phyloP scores from a whole-genome alignment of 2,113 vertebrate genomes.

The Mesembrinibis cayennensis region DNA sequence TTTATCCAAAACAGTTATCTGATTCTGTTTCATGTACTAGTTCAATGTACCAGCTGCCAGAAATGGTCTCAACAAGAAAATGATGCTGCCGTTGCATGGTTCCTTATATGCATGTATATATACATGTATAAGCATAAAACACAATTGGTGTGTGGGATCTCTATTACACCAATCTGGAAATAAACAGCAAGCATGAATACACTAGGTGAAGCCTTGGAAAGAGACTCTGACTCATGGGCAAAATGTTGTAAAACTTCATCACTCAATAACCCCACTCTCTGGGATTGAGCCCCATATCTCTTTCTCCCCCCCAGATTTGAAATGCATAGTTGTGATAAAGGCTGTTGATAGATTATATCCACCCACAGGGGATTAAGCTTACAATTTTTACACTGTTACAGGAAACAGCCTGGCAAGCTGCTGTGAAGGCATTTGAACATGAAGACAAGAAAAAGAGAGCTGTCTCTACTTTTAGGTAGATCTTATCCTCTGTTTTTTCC shows the following conservation, averaged over 20 bases:
- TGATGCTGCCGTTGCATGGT: too few species aligned
- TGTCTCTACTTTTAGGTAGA: neutral
- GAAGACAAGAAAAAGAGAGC: neutral
- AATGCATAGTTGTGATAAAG: neutral
- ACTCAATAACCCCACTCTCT: neutral
- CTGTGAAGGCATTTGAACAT: neutral
- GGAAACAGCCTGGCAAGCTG: neutral
- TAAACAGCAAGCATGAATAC: neutral
- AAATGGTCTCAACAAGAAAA: neutral
- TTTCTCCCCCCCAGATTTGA: neutral
- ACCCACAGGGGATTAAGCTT: neutral
- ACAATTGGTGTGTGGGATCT: rapidly evolving
- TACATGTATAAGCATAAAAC: neutral
- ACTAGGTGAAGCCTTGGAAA: neutral
- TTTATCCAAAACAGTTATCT: neutral
- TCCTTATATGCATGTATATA: neutral
- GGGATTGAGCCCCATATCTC: neutral
- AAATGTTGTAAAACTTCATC: neutral
- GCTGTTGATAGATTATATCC: neutral
- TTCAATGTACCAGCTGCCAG: neutral
- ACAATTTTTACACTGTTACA: neutral
- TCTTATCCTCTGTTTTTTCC: neutral
- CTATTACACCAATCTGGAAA: neutral
- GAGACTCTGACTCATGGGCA: neutral
- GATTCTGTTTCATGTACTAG: neutral